These are phyloP conservation scores for Hyperopisus bebe DNA, from an alignment of 2,113 vertebrate genomes.

Conservation along the genomic window DNA sequence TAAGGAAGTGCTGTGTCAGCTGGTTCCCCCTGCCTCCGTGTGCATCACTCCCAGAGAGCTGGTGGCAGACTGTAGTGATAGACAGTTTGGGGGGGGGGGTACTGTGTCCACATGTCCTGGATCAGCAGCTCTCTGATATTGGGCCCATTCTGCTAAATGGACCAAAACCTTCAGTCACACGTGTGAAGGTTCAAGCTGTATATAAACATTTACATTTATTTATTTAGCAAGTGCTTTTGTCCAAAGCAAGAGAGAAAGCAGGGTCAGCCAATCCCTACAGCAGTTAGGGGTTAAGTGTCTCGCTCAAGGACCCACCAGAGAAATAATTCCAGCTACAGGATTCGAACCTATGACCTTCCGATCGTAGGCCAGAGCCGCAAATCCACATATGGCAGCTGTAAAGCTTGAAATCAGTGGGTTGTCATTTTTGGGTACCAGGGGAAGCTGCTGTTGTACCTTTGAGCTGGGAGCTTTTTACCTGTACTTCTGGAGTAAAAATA, in stretches of 20 bases:
- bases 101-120: background rate
- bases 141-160: background rate
- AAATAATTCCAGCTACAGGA: background rate
- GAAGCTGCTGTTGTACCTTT: background rate
- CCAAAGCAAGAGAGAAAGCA: background rate
- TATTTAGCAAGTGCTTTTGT: background rate
- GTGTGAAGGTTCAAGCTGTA: background rate
- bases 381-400: background rate
- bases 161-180: background rate
- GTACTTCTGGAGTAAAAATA: background rate
- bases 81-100: background rate
- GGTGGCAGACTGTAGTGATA: background rate
- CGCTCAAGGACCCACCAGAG: background rate
- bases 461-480: background rate
- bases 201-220: constrained; percentile 3
- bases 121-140: background rate
- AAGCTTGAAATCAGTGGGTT: background rate
- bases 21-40: background rate
- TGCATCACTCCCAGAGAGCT: background rate
- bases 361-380: background rate
- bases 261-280: background rate
- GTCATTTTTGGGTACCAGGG: background rate
- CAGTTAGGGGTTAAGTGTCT: background rate
- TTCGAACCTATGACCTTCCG: background rate
- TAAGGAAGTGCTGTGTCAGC: background rate